Conservation (phyloP, 2,888 invertebrate species). For the Lottia scabra region DNA sequence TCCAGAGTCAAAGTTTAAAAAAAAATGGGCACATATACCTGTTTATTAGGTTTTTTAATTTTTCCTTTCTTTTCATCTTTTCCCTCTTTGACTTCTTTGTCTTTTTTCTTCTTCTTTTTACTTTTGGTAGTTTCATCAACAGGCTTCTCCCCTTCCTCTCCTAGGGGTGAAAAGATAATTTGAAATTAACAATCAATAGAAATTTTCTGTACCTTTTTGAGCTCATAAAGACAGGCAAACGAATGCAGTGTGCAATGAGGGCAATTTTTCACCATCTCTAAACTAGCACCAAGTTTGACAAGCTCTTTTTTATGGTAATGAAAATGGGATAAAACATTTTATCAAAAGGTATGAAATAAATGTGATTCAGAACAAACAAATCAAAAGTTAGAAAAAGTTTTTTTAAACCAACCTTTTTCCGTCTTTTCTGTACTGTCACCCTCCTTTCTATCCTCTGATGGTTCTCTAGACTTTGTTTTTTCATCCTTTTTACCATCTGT, state of each 20-base stretch:
- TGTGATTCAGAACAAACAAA: too few species aligned
- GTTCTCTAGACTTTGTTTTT: constrained; percentile 27
- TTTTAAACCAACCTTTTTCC: neutral
- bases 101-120: constrained; percentile 62
- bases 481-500: constrained; percentile 22
- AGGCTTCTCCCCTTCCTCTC: constrained; percentile 40
- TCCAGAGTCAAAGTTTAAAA: too few species aligned
- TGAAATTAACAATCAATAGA: neutral
- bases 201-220: too few species aligned
- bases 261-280: too few species aligned
- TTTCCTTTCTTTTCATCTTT: constrained; percentile 53
- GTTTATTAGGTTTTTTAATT: constrained; percentile 37
- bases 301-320: too few species aligned
- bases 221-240: too few species aligned
- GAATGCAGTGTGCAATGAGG: too few species aligned
- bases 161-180: constrained; percentile 8
- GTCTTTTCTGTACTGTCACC: constrained; percentile 28
- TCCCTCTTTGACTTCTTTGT: constrained; percentile 56
- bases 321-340: too few species aligned
- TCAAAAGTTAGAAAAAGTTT: neutral
- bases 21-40: constrained; percentile 19
- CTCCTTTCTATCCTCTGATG: constrained; percentile 23
- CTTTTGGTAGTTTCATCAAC: constrained; percentile 48
- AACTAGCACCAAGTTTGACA: too few species aligned
- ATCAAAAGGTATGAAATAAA: too few species aligned